Evolutionary conservation across 2,113 vertebrate genomes (phyloP).

Genomic region (Etheostoma spectabile): DNA sequence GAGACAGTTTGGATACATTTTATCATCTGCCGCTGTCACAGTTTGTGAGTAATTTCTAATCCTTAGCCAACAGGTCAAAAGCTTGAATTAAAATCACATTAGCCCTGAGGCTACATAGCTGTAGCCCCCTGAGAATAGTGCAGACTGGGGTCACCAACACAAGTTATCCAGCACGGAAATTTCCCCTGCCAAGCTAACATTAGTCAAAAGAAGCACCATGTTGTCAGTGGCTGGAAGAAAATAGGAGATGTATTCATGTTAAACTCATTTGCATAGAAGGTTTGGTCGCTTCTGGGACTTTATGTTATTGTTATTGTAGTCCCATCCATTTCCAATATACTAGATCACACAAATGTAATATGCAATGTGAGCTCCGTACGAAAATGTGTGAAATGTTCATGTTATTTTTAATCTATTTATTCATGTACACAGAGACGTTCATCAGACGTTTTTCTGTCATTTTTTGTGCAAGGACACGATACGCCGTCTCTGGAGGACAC

Average conservation of each 20-base stretch:
- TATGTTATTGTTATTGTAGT: not conserved
- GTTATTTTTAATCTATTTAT: too few relatives aligned
- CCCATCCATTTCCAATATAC: too few relatives aligned
- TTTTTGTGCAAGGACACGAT: too few relatives aligned
- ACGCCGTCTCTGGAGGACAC: too few relatives aligned
- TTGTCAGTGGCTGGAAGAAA: constrained; percentile 36
- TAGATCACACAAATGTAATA: too few relatives aligned
- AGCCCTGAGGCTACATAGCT: constrained; percentile 28
- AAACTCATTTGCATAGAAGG: constrained; percentile 26
- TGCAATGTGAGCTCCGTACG: too few relatives aligned
- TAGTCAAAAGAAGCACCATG: constrained; percentile 14
- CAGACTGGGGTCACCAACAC: constrained; percentile 49
- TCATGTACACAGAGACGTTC: too few relatives aligned
- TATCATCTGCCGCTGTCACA: not conserved
- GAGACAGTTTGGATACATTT: constrained; percentile 15
- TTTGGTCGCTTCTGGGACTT: not conserved
- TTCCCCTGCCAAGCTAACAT: constrained; percentile 46
- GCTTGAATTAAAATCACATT: not conserved
- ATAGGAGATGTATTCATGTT: constrained; percentile 27
- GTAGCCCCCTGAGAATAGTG: constrained; percentile 35
- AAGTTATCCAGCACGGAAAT: constrained; percentile 49
- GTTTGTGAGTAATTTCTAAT: constrained; percentile 3
- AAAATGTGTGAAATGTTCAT: too few relatives aligned
- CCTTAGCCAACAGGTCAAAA: not conserved
- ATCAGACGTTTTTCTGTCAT: too few relatives aligned